These are phyloP conservation scores for Cyanoramphus novaezelandiae DNA, from an alignment of 2,113 vertebrate species.

Conservation along the genomic window DNA sequence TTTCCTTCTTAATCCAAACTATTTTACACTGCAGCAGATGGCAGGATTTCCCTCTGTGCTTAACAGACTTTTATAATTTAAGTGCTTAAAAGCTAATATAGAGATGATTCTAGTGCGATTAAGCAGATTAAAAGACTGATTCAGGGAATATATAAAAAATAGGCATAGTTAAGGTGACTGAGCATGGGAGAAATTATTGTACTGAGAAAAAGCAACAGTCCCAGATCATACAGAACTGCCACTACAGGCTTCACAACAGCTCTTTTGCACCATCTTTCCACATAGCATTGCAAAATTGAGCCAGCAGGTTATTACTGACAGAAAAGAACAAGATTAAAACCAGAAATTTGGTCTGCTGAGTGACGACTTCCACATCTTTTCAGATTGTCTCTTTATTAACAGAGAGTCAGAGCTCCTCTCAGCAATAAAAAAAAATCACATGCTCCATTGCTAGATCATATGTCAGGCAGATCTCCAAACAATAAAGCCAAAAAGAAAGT, in stretches of 20 bases:
- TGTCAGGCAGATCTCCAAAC: neutral
- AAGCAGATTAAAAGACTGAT: neutral
- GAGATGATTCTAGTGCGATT: neutral
- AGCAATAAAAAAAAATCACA: neutral
- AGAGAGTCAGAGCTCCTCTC: neutral
- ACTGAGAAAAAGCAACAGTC: neutral
- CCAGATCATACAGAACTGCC: neutral
- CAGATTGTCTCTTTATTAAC: neutral
- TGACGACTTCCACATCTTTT: constrained; percentile 6
- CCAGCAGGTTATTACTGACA: constrained; percentile 5
- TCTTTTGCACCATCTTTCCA: constrained; percentile 38
- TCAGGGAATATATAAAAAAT: neutral
- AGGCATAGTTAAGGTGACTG: neutral
- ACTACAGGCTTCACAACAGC: neutral
- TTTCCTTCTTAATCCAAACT: constrained; percentile 35
- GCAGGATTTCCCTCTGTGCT: constrained; percentile 16
- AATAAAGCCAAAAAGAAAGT: constrained; percentile 1
- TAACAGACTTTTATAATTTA: neutral
- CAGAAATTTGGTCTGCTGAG: neutral
- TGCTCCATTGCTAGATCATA: neutral
- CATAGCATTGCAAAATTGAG: neutral
- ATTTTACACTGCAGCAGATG: constrained; percentile 40
- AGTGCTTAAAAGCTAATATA: constrained; percentile 1
- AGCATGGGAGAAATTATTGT: neutral
- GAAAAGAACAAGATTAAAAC: neutral